Evolutionary conservation across 2,113 vertebrate genomes (phyloP), one percentile per base, ranked within the genome.

Genomic region (Dipodomys stephensi): DNA sequence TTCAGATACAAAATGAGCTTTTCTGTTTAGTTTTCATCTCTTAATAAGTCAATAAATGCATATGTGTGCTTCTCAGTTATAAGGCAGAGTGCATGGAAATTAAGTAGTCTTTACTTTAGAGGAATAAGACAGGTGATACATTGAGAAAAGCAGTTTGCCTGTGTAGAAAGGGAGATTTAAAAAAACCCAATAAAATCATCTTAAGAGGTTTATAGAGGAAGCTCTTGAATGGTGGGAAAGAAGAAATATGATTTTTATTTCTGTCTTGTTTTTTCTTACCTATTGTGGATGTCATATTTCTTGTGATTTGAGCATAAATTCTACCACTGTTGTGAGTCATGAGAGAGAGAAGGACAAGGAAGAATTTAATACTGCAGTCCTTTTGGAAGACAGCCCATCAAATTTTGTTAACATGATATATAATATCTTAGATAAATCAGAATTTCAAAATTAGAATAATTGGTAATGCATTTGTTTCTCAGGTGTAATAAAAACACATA

Each of bases 381-480:
- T 92, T 95, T 88, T 87, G 88, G 8, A 93, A 92, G 30, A 18
- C 60, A 84, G 16, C 39, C n/a, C 85, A 0, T 88, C n/a, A 73
- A 9, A 62, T 93, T 87, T 68, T 81, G 46, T 71, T 80, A 53
- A 64, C 39, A 27, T 44, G 60, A 60, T 80, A 46, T 46, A 4
- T 44, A 83, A 49, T 46, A 82, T 73, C 25, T 84, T 92, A 65
- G 60, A 32, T 60, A 86, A 76, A 62, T 72, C 44, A 30, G 80
- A 16, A 64, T 90, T 49, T 28, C 30, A 90, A 77, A 91, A 39
- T 81, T 92, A 71, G 73, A 90, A 78, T 88, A 64, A 90, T 30
- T 86, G 23, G 16, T 79, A 88, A 46, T 19, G 5, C 53, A 72
- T 64, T 94, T 15, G 44, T 76, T 78, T 91, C 19, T 72, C 10